Percentiles rank a stretch among this genome's conserved stretches.
Evolutionary conservation across 2,113 vertebrate species (phyloP).

Genomic region (Nyctibius bracteatus): DNA sequence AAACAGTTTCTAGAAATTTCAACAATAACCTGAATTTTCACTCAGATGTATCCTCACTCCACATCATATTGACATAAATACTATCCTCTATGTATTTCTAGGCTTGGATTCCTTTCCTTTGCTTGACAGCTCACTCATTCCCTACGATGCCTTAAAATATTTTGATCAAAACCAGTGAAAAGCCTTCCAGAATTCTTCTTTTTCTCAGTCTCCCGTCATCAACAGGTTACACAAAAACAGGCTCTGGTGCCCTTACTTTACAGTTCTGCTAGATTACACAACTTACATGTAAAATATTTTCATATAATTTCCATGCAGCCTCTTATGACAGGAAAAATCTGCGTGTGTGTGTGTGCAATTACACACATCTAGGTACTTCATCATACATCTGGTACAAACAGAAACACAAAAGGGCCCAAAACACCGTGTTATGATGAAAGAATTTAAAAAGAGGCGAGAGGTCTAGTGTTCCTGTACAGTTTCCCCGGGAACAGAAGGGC

Average conservation of each 20-base stretch:
- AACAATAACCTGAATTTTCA: background rate
- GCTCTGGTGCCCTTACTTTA: background rate
- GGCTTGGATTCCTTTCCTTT: background rate
- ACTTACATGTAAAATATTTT: background rate
- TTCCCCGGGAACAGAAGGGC: background rate
- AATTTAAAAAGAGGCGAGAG: background rate
- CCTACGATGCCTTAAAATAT: background rate
- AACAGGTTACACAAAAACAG: background rate
- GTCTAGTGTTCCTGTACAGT: background rate
- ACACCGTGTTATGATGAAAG: fast-evolving
- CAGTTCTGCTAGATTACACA: background rate
- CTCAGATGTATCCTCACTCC: background rate
- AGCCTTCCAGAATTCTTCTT: background rate
- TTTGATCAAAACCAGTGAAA: background rate
- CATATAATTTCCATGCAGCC: background rate
- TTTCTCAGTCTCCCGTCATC: background rate
- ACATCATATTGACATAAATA: background rate
- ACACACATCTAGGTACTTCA: background rate
- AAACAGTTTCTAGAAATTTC: background rate
- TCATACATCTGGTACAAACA: background rate
- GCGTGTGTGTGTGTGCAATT: background rate
- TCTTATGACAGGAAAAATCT: background rate
- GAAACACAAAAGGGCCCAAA: no score
- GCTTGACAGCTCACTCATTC: background rate
- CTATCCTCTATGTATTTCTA: background rate